Conservation (phyloP, 2,797 vertebrate genomes). For the Loriculus beryllinus region DNA sequence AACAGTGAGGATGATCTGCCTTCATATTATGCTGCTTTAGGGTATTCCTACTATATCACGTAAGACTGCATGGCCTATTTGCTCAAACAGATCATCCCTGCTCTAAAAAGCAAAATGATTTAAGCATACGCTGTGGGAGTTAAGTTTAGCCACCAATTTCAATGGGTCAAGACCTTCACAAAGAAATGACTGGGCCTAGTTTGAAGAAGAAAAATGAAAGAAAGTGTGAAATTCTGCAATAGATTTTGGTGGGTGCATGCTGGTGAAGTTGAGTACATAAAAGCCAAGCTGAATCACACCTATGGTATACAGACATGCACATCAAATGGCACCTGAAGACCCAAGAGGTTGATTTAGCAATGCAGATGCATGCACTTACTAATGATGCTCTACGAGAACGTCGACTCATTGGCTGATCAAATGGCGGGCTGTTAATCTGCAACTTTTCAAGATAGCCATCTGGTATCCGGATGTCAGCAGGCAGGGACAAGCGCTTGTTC, state of each 20-base stretch:
- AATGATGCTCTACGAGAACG: constrained; percentile 89
- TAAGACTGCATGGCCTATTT: not conserved
- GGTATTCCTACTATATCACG: not conserved
- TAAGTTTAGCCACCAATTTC: not conserved
- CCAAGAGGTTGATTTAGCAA: not conserved
- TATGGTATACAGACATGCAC: accelerated
- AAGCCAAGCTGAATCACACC: not conserved
- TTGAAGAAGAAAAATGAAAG: not conserved
- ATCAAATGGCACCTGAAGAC: not conserved
- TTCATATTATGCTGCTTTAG: not conserved
- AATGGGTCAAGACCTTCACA: not conserved
- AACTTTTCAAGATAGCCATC: constrained; percentile 96
- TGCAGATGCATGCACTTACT: constrained; percentile 73
- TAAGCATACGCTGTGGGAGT: accelerated
- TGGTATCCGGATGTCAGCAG: constrained; percentile 96
- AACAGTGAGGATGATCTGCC: not conserved
- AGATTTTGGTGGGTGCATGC: not conserved
- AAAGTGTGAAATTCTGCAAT: not conserved
- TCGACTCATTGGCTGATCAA: constrained; percentile 93
- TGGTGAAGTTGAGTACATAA: not conserved
- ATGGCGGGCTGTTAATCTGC: constrained; percentile 92
- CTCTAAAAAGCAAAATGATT: not conserved
- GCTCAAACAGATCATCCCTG: not conserved
- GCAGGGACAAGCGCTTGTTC: constrained; percentile 95
- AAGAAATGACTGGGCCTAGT: not conserved